Evolutionary conservation across 2,113 vertebrate species (phyloP).

Genomic region (Nothoprocta perdicaria): DNA sequence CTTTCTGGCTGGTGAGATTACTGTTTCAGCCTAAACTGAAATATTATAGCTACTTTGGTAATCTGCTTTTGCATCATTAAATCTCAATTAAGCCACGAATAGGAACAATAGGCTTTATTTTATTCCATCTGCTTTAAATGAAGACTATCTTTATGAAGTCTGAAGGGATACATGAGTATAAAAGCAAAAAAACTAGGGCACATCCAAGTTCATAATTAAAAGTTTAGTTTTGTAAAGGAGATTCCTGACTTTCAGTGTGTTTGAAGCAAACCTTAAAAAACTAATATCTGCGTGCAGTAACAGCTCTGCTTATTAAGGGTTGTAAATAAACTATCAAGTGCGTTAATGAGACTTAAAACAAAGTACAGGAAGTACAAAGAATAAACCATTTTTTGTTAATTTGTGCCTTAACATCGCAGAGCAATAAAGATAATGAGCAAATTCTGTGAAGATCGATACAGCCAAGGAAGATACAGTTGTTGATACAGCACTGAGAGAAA

Average conservation of each 20-base stretch:
- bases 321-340: constrained; percentile 3
- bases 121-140: background rate
- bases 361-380: background rate
- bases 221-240: background rate
- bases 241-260: background rate
- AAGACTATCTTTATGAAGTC: background rate
- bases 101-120: constrained; percentile 3
- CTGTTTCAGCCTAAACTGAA: background rate
- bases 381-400: background rate
- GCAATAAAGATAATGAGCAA: constrained; percentile 30
- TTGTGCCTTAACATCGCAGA: background rate
- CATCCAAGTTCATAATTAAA: background rate
- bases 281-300: background rate
- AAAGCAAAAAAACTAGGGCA: background rate
- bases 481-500: background rate
- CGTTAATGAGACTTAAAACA: constrained; percentile 20
- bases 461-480: constrained; percentile 9
- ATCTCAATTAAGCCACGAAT: constrained; percentile 17
- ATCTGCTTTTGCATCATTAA: constrained; percentile 26
- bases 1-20: constrained; percentile 4
- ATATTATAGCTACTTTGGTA: background rate
- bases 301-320: background rate
- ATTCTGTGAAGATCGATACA: background rate
- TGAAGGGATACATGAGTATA: background rate
- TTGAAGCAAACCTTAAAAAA: background rate